Evolutionary conservation across 2,113 vertebrate species (phyloP).

Genomic region (Notechis scutatus): DNA sequence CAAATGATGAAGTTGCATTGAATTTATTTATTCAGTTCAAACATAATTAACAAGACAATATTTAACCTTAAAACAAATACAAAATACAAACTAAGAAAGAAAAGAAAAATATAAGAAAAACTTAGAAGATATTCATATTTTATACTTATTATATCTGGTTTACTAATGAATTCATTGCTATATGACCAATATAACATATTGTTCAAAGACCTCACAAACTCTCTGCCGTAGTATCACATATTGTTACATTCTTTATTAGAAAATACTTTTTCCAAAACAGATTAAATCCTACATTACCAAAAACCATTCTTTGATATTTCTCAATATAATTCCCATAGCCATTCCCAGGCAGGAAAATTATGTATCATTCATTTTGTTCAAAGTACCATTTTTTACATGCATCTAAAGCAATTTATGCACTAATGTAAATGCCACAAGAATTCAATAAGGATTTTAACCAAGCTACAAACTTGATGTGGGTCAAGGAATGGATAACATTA

Average conservation of each 20-base stretch:
- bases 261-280: not conserved
- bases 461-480: too few species aligned
- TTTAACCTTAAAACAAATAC: not conserved
- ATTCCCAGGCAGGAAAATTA: not conserved
- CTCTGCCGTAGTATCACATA: not conserved
- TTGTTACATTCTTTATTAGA: not conserved
- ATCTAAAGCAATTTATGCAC: not conserved
- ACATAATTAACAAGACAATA: not conserved
- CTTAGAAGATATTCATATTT: not conserved
- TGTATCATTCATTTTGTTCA: not conserved
- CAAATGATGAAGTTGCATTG: not conserved
- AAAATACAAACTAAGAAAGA: not conserved
- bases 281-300: not conserved
- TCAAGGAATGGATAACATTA: too few species aligned
- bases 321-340: not conserved
- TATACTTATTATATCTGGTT: not conserved
- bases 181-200: not conserved
- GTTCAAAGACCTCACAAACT: not conserved
- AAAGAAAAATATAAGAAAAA: not conserved
- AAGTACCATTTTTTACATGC: slow-evolving; percentile 18
- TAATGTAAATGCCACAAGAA: slow-evolving; percentile 11
- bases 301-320: not conserved
- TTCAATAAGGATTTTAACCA: not conserved
- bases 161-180: not conserved
- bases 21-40: not conserved